Percentiles rank a stretch among this genome's conserved stretches.
phyloP scores from a whole-genome alignment of 2,113 vertebrate species.

The Elaphurus davidianus region DNA sequence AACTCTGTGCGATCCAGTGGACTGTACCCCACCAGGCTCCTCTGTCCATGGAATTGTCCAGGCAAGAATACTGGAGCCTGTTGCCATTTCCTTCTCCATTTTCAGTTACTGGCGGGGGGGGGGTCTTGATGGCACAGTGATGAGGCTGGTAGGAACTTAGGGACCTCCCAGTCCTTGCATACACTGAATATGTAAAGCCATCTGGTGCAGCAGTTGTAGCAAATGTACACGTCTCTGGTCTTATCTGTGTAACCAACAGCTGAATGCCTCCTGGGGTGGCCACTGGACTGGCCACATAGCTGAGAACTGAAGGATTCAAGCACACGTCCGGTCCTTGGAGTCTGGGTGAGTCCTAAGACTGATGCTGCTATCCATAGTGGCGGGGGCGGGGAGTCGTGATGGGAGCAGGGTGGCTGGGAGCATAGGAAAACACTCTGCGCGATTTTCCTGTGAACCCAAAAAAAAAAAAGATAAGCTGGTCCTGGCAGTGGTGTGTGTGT shows the following conservation, averaged over 20 bases:
- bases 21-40: background rate
- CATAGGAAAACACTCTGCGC: background rate
- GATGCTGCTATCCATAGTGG: background rate
- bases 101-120: background rate
- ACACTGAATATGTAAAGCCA: accelerated
- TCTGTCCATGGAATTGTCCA: background rate
- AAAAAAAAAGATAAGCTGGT: background rate
- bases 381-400: background rate
- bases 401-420: background rate
- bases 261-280: background rate
- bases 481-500: too few relatives aligned
- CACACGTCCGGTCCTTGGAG: background rate
- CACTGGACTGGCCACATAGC: background rate
- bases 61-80: background rate
- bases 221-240: background rate
- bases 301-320: background rate
- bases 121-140: background rate
- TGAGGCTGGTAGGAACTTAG: background rate
- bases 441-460: background rate
- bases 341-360: background rate
- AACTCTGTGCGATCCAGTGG: background rate
- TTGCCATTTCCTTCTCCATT: background rate
- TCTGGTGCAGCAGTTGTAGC: background rate
- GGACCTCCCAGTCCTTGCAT: background rate
- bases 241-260: background rate